A percentile compares a stretch with the other conserved stretches of the same genome.
Conservation (phyloP, 2,797 vertebrate genomes). For the Brachymystax lenok region DNA sequence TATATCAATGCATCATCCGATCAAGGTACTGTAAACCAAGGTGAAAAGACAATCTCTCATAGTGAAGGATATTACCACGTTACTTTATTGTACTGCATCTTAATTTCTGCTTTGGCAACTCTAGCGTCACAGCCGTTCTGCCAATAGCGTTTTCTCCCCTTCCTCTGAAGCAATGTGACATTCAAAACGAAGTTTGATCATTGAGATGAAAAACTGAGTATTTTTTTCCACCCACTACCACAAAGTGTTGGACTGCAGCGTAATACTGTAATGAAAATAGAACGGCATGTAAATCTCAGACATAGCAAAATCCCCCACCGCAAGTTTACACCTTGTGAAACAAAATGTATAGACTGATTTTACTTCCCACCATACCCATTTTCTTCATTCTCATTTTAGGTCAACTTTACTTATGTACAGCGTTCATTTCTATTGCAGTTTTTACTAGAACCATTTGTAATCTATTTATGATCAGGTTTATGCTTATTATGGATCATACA, state of each 20-base stretch:
- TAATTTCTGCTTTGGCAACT: slow-evolving; percentile 36
- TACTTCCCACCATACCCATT: slow-evolving; percentile 17
- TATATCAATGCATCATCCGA: neutral
- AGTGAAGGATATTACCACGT: neutral
- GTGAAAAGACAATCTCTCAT: neutral
- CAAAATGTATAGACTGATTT: slow-evolving; percentile 3
- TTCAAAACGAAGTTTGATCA: slow-evolving; percentile 2
- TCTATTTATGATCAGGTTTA: slow-evolving; percentile 16
- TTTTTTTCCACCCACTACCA: neutral
- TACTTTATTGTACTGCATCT: slow-evolving; percentile 50
- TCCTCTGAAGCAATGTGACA: slow-evolving; percentile 11
- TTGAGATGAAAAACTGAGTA: slow-evolving; percentile 1
- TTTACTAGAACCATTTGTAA: slow-evolving; percentile 30
- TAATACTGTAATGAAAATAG: slow-evolving; percentile 11
- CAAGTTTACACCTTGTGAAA: slow-evolving; percentile 17
- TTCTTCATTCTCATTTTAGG: slow-evolving; percentile 28
- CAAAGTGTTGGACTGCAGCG: slow-evolving; percentile 24
- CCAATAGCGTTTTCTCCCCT: neutral
- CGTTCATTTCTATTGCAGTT: slow-evolving; percentile 15
- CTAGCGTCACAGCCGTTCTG: slow-evolving; percentile 31
- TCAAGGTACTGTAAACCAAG: neutral
- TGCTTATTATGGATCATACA: slow-evolving; percentile 10
- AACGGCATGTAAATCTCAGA: neutral
- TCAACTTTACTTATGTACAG: slow-evolving; percentile 23
- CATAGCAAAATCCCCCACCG: neutral